These are phyloP conservation scores for Anolis apletophallus DNA, from an alignment of 2,797 vertebrate genomes.

Conservation along the genomic window DNA sequence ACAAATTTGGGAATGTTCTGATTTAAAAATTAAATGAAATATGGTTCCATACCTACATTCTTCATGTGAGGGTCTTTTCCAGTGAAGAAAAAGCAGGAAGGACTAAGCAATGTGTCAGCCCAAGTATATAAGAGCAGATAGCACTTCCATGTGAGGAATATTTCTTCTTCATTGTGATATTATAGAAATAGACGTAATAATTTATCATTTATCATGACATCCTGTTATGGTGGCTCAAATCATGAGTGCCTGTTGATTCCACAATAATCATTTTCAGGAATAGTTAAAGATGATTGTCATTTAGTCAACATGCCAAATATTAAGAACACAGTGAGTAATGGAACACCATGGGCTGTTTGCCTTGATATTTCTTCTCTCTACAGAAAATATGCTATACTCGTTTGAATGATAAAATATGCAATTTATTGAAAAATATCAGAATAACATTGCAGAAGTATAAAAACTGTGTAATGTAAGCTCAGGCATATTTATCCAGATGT, in stretches of 20 bases:
- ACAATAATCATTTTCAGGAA: not conserved
- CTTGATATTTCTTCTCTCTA: not conserved
- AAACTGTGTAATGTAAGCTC: not conserved
- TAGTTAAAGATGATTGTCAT: not conserved
- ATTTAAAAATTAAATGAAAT: not conserved
- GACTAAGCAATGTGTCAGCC: not conserved
- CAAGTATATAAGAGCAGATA: not conserved
- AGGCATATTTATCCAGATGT: not conserved
- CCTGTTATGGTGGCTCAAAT: not conserved
- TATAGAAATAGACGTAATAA: not conserved
- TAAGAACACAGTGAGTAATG: not conserved
- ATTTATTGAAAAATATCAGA: not conserved
- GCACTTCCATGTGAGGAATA: not conserved
- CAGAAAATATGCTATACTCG: not conserved
- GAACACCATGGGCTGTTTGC: not conserved
- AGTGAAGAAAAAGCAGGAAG: not conserved
- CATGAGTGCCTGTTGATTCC: not conserved
- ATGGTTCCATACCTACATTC: not conserved
- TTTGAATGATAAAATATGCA: not conserved
- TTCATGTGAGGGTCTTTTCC: slow-evolving; percentile 6
- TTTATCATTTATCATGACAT: not conserved
- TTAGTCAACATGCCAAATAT: not conserved
- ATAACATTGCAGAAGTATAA: not conserved
- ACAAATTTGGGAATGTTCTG: too few species aligned
- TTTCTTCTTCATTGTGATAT: not conserved